phyloP scores from a whole-genome alignment of 1,140 invertebrate genomes.

The Brachionus koreanus region DNA sequence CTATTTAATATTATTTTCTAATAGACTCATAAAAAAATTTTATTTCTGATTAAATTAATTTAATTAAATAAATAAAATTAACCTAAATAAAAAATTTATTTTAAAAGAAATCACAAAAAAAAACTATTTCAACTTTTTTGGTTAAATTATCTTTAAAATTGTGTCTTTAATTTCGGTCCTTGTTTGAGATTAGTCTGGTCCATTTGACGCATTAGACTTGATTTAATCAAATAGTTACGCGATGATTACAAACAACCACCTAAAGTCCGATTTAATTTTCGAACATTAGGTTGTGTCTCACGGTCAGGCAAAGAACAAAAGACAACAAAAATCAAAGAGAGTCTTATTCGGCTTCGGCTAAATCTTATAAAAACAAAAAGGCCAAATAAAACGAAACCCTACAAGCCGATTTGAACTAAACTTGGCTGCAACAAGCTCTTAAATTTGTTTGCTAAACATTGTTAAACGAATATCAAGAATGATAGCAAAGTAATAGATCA shows the following conservation, averaged over 20 bases:
- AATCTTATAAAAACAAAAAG: background rate
- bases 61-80: constrained; percentile 40
- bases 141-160: background rate
- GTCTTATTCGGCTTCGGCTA: background rate
- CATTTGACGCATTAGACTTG: background rate
- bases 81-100: background rate
- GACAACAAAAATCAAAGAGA: background rate
- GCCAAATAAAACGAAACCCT: background rate
- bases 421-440: background rate
- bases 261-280: background rate
- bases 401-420: background rate
- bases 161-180: background rate
- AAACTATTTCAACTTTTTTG: background rate
- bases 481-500: background rate
- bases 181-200: background rate
- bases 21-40: background rate
- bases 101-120: background rate
- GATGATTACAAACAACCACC: background rate
- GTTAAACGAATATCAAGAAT: background rate
- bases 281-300: constrained; percentile 5
- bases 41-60: constrained; percentile 20
- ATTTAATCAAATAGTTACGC: background rate
- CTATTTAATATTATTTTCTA: constrained; percentile 19
- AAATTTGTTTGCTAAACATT: background rate
- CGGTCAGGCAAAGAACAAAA: background rate